A percentile compares a stretch with the other conserved stretches of the same genome.
Conservation (phyloP, 1,140 invertebrate genomes). For the Lerema accius region DNA sequence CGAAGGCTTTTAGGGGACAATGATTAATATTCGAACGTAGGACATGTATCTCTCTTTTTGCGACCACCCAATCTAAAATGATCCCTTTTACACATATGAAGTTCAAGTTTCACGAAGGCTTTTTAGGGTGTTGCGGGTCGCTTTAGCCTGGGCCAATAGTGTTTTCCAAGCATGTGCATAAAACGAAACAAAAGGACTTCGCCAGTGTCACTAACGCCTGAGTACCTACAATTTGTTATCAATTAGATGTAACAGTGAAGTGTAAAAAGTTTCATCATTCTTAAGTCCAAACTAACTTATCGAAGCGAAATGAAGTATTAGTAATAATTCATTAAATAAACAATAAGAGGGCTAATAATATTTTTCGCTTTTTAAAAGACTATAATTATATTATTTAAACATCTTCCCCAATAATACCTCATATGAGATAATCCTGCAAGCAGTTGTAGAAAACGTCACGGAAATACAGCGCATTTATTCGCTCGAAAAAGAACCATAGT, state of each 20-base stretch:
- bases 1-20: constrained; percentile 62
- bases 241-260: too few relatives aligned
- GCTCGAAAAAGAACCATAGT: not conserved
- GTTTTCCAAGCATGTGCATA: not conserved
- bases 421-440: too few relatives aligned
- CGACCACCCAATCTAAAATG: constrained; percentile 26
- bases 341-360: too few relatives aligned
- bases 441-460: too few relatives aligned
- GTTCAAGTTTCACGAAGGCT: constrained; percentile 1
- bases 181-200: constrained; percentile 6
- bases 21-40: constrained; percentile 62
- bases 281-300: too few relatives aligned
- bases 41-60: constrained; percentile 57
- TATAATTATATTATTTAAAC: too few relatives aligned
- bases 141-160: not conserved
- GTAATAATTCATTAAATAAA: too few relatives aligned
- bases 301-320: too few relatives aligned
- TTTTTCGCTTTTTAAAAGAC: too few relatives aligned
- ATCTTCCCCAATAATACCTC: too few relatives aligned
- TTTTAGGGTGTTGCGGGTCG: not conserved
- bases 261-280: too few relatives aligned
- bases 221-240: not conserved
- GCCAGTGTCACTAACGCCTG: constrained; percentile 3
- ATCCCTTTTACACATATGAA: constrained; percentile 21
- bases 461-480: too few relatives aligned